phyloP scores from a whole-genome alignment of 2,113 vertebrate genomes.

The Vimba vimba region DNA sequence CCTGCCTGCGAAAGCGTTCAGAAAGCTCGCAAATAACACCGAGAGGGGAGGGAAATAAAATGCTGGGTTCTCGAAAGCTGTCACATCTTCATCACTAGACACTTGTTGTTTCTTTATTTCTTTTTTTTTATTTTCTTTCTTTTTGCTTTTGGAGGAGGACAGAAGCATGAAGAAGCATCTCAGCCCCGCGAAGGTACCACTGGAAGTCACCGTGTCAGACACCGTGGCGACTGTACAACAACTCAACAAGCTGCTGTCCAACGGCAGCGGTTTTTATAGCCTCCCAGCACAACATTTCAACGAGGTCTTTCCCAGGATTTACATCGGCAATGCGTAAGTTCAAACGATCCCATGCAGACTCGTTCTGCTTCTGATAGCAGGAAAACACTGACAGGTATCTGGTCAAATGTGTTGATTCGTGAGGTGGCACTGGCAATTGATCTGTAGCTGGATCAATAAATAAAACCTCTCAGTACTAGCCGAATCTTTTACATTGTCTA shows the following conservation, averaged over 20 bases:
- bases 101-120: conserved; percentile 29
- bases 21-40: conserved; percentile 17
- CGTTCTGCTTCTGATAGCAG: background rate
- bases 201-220: conserved; percentile 76
- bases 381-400: conserved; percentile 57
- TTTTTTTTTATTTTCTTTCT: conserved; percentile 16
- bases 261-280: conserved; percentile 91
- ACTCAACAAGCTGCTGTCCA: conserved; percentile 90
- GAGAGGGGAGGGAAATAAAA: conserved; percentile 61
- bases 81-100: conserved; percentile 40
- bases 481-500: background rate
- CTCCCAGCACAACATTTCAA: conserved; percentile 93
- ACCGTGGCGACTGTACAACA: conserved; percentile 85
- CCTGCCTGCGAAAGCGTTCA: conserved; percentile 44
- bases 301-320: conserved; percentile 91
- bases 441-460: background rate
- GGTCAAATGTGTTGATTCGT: background rate
- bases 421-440: conserved; percentile 16
- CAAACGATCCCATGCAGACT: background rate
- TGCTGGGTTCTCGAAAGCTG: conserved; percentile 56
- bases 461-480: background rate
- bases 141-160: conserved; percentile 37
- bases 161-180: conserved; percentile 78
- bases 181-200: conserved; percentile 71
- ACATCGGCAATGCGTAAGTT: conserved; percentile 95